Evolutionary conservation across 2,888 invertebrate genomes (phyloP), one percentile per base, ranked within the genome.

Genomic region (Sarcophaga caerulescens): DNA sequence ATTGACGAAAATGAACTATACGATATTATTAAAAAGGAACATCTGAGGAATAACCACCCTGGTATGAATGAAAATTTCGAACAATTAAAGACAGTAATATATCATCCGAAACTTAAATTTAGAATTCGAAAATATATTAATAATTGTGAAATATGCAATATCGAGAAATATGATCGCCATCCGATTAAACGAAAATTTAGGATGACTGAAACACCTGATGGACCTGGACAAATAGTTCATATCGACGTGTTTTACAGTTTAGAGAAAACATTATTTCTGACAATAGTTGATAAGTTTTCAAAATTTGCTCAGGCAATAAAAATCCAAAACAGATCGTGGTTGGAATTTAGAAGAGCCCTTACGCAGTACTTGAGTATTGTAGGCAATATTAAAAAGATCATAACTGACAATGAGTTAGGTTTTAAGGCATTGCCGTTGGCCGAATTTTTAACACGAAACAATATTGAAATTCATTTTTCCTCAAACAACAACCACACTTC

Each of bases 21-120:
- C 25, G 25, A 59, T 11, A n/a, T 14, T 14, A 71, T 71, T n/a
- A 1, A 71, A 35, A 57, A 23, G 11, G 59, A 71, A 35, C 70
- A 70, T 59, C n/a, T 19, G 14, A 11, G 47, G 14, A 47, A 47
- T 14, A 71, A 59, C 17, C 25, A 71, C 11, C 59, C 25, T 8
- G 70, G 70, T 11, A 59, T 70, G 12, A 57, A 70, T 3, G 47
- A 47, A 59, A 57, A 70, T n/a, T 70, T 59, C 12, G n/a, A 57
- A 35, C 59, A 70, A 35, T 25, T 57, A 21, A 59, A 25, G 25
- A 12, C 8, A 3, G n/a, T 17, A 47, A 69, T 47, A 21, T 69
- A 69, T 10, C 68, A 69, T 17, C 45, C 68, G 11, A 47, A 47
- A 45, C 17, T 66, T 12, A 66, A 66, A 66, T 66, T 35, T 6